Evolutionary conservation across 2,113 vertebrate genomes (phyloP), one percentile per base, ranked within the genome.

Genomic region (Phrynosoma platyrhinos): DNA sequence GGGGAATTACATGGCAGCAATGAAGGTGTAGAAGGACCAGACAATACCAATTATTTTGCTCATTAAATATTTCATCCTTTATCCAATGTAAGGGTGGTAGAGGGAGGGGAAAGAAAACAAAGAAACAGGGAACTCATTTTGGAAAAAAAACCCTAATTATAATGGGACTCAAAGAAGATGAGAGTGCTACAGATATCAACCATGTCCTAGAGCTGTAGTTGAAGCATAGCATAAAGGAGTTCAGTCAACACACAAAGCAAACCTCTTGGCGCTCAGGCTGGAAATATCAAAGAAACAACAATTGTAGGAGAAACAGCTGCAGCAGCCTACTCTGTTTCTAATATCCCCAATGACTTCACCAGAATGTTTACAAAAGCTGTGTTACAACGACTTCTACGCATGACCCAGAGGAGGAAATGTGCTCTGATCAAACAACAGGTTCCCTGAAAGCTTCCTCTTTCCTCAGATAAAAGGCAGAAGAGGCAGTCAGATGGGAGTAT

Each of bases 391-490:
- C 36, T 27, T 88, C 62, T 82, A 82, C 68, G 53, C 53, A 81
- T 1, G 23, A 42, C n/a, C 23, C 64, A 89, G 89, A 92, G 64
- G 90, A 90, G 10, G 77, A 76, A 89, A 87, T 85, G 71, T 92
- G 12, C 53, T 90, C 91, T 69, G 53, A 76, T 90, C 75, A 91
- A 75, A 78, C 84, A 90, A 66, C 10, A 21, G 25, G 55, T 79
- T 68, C 90, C 12, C 77, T 82, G 74, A 91, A 90, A 91, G 2
- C 40, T 92, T 42, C 14, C 5, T 91, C 62, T 90, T 55, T 79
- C 87, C 94, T 89, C 86, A 93, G 91, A 92, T 91, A 93, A 85
- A 89, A 95, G 85, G 86, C 83, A 91, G 79, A 91, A 91, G 78
- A 94, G 82, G 82, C 82, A 88, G 52, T 80, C 84, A 89, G 64